Evolutionary conservation across 2,888 invertebrate genomes (phyloP).

Genomic region (Lithophane ornitopus): DNA sequence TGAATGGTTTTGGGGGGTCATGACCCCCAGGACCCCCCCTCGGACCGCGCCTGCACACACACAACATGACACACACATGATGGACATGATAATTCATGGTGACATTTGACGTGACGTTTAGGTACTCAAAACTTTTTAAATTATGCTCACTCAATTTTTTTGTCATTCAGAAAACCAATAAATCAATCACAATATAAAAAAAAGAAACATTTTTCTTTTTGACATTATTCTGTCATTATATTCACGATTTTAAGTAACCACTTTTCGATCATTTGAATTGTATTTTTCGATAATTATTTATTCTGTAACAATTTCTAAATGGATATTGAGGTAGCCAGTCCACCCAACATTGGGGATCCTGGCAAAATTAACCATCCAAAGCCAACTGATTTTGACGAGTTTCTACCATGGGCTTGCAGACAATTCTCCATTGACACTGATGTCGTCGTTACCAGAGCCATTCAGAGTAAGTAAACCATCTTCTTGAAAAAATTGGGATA

Average conservation of each 20-base stretch:
- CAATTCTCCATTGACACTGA: rapidly evolving
- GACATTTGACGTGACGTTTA: no score
- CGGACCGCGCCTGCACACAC: no score
- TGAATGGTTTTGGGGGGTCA: no score
- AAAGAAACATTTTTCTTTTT: background rate
- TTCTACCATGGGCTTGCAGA: slow-evolving; percentile 40
- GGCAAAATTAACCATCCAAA: background rate
- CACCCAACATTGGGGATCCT: no score
- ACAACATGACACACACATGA: no score
- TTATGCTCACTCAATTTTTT: no score
- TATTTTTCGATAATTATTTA: background rate
- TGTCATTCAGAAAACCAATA: background rate
- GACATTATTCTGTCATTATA: background rate
- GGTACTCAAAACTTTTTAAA: background rate
- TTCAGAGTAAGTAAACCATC: slow-evolving; percentile 16
- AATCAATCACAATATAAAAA: background rate
- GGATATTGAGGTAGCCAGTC: background rate
- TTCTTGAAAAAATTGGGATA: background rate
- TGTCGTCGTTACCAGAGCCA: background rate
- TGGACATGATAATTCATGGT: no score
- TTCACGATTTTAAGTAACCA: no score
- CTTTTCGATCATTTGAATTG: background rate
- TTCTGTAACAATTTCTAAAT: background rate
- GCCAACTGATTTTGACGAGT: slow-evolving; percentile 27
- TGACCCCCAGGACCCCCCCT: no score